Evolutionary conservation across 2,888 invertebrate species (phyloP), one percentile per base, ranked within the genome.

Genomic region (Drosophila atroscutellata): DNA sequence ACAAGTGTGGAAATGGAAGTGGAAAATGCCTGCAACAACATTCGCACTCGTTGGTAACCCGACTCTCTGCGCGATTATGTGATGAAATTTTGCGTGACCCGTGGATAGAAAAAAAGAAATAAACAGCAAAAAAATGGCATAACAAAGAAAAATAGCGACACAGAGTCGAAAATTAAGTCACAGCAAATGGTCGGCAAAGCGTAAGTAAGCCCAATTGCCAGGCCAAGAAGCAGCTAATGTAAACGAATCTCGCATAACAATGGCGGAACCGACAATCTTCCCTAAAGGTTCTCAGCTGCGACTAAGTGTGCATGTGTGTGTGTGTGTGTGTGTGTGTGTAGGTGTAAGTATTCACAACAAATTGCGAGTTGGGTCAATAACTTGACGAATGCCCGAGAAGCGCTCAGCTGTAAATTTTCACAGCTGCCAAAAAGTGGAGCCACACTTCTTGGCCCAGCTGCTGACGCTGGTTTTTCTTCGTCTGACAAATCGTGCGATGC

Each of bases 21-120:
- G 80, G 75, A 80, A 82, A 77, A 67, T 55, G 81, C 42, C 66
- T 81, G 73, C 78, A 81, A 39, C 67, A 67, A 34, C 56, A 63
- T 77, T 75, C 28, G 68, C 47, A 59, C 37, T 77, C 67, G 49
- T 42, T 34, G 63, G 39, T 39, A 59, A 54, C 60, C 66, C 68
- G 72, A 34, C 73, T 51, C 60, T 49, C 56, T 60, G 63, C 61
- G 28, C 72, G 83, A 89, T 91, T 90, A 90, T 80, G 81, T 85
- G 90, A 83, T 90, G 87, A 90, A 90, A 82, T 91, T 91, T 87
- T 81, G 90, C 89, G 89, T 89, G 89, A 89, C 90, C 90, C 76
- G 62, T 80, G 75, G 70, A 63, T 70, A 67, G 62, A 65, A 76
- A 75, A 79, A 73, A 54, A 75, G 65, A 74, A 67, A 69, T 15